Conservation (phyloP, 2,797 vertebrate genomes). For the Leucoraja ocellata region DNA sequence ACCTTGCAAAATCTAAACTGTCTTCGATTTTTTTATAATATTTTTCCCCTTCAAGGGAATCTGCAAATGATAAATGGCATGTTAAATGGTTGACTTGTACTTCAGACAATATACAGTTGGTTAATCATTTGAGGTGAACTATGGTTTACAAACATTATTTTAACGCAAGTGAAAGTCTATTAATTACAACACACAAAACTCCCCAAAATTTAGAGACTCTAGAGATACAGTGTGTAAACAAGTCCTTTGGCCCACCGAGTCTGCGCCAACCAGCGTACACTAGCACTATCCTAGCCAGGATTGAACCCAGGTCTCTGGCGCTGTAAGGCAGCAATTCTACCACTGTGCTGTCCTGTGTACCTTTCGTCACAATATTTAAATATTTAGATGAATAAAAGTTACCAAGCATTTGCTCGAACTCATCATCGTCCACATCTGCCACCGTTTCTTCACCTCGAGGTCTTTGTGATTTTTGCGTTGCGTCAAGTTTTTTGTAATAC, state of each 20-base stretch:
- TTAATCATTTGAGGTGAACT: background rate
- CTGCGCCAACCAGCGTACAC: no score
- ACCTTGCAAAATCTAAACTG: slow-evolving; percentile 89
- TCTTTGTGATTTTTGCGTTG: slow-evolving; percentile 57
- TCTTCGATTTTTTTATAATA: slow-evolving; percentile 57
- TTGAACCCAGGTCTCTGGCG: no score
- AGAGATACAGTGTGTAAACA: no score
- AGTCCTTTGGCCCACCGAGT: no score
- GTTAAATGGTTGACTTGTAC: background rate
- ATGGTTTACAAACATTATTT: background rate
- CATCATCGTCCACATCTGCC: slow-evolving; percentile 92
- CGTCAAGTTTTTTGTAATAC: slow-evolving; percentile 76
- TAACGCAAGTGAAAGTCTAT: background rate
- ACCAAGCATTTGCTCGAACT: slow-evolving; percentile 84
- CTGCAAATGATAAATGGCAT: slow-evolving; percentile 54
- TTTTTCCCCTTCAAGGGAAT: slow-evolving; percentile 74
- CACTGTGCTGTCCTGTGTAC: no score
- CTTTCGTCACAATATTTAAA: background rate
- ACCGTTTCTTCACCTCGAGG: slow-evolving; percentile 71
- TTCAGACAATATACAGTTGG: background rate
- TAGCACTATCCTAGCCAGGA: no score
- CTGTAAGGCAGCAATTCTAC: no score
- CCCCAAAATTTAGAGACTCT: background rate
- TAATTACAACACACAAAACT: background rate
- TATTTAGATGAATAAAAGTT: slow-evolving; percentile 43